These are phyloP conservation scores for Pandemis heparana DNA, from an alignment of 2,888 invertebrate species.

Conservation along the genomic window DNA sequence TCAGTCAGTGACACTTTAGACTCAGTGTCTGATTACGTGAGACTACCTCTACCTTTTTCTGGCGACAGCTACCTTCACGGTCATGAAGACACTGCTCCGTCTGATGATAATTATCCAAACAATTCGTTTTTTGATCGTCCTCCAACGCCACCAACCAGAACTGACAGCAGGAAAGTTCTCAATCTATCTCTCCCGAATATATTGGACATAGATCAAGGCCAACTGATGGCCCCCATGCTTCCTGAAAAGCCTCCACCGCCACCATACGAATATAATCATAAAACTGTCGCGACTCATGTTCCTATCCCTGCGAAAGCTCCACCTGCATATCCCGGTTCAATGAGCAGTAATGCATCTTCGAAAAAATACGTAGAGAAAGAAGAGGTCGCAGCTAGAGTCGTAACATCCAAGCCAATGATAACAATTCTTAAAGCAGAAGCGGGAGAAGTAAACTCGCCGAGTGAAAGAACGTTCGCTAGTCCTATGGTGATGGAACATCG, in stretches of 20 bases:
- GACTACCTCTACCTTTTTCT: slow-evolving; percentile 87
- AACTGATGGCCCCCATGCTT: slow-evolving; percentile 57
- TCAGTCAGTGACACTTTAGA: slow-evolving; percentile 94
- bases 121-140: slow-evolving; percentile 84
- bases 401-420: slow-evolving; percentile 91
- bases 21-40: slow-evolving; percentile 96
- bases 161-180: slow-evolving; percentile 86
- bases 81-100: slow-evolving; percentile 86
- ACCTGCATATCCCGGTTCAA: slow-evolving; percentile 87
- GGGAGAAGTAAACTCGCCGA: slow-evolving; percentile 87
- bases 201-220: slow-evolving; percentile 68
- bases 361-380: slow-evolving; percentile 77
- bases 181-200: slow-evolving; percentile 81
- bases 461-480: slow-evolving; percentile 84
- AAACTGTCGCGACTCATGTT: slow-evolving; percentile 78
- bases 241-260: slow-evolving; percentile 87
- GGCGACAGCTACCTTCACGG: slow-evolving; percentile 86
- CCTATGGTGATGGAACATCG: slow-evolving; percentile 81
- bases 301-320: slow-evolving; percentile 83
- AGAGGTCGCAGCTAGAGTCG: slow-evolving; percentile 91
- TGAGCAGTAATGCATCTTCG: slow-evolving; percentile 51
- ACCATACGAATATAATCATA: slow-evolving; percentile 88
- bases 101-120: slow-evolving; percentile 81
- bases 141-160: slow-evolving; percentile 89
- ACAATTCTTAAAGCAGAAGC: slow-evolving; percentile 92